Evolutionary conservation across 2,888 invertebrate genomes (phyloP).

Genomic region (Meliscaeva auricollis): DNA sequence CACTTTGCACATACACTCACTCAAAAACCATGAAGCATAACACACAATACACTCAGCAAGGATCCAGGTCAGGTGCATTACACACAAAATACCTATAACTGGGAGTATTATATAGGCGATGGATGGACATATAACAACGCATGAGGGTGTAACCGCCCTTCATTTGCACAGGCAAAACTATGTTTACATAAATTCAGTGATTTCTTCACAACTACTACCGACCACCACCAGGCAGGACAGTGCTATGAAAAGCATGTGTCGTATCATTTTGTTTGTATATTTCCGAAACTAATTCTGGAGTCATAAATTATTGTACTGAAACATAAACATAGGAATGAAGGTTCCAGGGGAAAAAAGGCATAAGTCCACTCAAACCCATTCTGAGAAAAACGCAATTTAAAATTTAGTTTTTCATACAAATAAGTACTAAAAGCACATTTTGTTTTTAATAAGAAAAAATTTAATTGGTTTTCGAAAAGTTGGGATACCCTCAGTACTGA

Average conservation of each 20-base stretch:
- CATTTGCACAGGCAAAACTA: neutral
- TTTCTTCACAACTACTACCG: slow-evolving; percentile 6
- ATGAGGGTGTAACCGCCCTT: neutral
- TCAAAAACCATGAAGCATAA: slow-evolving; percentile 1
- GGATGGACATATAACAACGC: neutral
- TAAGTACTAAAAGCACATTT: too few species aligned
- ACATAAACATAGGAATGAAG: too few species aligned
- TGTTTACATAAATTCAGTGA: neutral
- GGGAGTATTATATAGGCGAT: slow-evolving; percentile 6
- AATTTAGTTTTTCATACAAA: too few species aligned
- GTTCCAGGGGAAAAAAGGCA: too few species aligned
- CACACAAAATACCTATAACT: slow-evolving; percentile 35
- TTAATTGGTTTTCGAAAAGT: too few species aligned
- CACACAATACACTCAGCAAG: neutral
- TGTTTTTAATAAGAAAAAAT: too few species aligned
- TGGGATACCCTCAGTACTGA: too few species aligned
- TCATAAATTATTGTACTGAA: too few species aligned
- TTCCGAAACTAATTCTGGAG: too few species aligned
- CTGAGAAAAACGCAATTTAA: too few species aligned
- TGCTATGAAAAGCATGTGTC: neutral
- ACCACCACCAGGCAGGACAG: neutral
- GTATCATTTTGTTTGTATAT: too few species aligned
- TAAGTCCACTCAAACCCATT: too few species aligned
- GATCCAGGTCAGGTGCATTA: slow-evolving; percentile 70
- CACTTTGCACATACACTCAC: slow-evolving; percentile 13